Evolutionary conservation across 2,797 vertebrate species (phyloP).

Genomic region (Octomys mimax): DNA sequence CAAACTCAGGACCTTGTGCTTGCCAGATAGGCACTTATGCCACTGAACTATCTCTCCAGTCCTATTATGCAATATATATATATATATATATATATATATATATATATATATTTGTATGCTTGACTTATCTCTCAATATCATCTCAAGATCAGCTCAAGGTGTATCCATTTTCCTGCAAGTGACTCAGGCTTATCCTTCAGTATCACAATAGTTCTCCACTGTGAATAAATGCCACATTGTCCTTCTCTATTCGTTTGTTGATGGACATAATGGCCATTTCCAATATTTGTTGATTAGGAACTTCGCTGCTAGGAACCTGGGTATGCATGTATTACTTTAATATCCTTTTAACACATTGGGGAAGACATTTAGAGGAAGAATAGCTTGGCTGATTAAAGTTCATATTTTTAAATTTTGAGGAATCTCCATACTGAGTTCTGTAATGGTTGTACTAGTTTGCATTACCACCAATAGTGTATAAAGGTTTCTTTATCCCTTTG

Average conservation of each 20-base stretch:
- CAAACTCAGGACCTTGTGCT: too few species aligned
- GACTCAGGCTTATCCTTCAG: neutral
- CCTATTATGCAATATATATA: too few species aligned
- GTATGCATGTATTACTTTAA: neutral
- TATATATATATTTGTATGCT: neutral
- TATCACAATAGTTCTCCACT: neutral
- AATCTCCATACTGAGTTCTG: neutral
- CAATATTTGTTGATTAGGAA: neutral
- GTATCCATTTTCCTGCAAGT: neutral
- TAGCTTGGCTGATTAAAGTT: neutral
- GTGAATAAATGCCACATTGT: neutral
- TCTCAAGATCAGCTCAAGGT: neutral
- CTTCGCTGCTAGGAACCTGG: neutral
- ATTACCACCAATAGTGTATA: neutral
- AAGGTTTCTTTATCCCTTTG: neutral
- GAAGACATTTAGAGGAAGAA: neutral
- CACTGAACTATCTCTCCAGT: too few species aligned
- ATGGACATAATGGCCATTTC: neutral
- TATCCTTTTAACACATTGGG: neutral
- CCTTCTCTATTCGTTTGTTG: neutral
- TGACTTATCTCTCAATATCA: neutral
- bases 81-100: too few species aligned
- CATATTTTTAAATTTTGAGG: neutral
- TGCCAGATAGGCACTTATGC: too few species aligned
- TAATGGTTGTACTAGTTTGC: neutral